These are phyloP conservation scores for Anableps anableps DNA, from an alignment of 2,797 vertebrate species.

Conservation along the genomic window DNA sequence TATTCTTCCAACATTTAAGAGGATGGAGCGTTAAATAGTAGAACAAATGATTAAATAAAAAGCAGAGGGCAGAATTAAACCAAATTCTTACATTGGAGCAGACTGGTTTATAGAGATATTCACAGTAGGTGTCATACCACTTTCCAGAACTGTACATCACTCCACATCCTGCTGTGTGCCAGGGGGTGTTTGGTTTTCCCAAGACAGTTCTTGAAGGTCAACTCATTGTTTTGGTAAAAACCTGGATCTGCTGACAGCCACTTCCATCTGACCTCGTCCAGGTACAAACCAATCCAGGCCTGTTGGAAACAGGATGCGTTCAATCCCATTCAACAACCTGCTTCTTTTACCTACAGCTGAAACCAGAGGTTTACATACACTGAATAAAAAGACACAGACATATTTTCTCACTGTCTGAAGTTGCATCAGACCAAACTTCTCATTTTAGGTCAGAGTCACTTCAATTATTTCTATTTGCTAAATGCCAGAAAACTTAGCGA, in stretches of 20 bases:
- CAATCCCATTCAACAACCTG: background rate
- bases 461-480: too few species aligned
- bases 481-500: too few species aligned
- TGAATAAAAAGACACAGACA: too few species aligned
- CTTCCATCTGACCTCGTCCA: constrained; percentile 35
- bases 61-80: background rate
- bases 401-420: too few species aligned
- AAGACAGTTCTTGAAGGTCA: background rate
- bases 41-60: background rate
- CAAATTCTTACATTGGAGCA: constrained; percentile 37
- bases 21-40: too few species aligned
- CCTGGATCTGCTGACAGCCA: constrained; percentile 38
- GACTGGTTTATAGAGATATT: rapidly evolving
- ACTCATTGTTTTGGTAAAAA: constrained; percentile 13
- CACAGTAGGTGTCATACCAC: background rate
- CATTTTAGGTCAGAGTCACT: too few species aligned
- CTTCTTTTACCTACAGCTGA: too few species aligned
- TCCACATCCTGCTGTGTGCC: background rate
- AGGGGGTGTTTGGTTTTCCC: background rate
- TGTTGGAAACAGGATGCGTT: background rate
- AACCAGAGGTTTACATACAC: too few species aligned
- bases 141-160: rapidly evolving
- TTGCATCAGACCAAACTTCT: too few species aligned
- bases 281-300: constrained; percentile 58
- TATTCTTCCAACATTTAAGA: too few species aligned